Evolutionary conservation across 2,888 invertebrate species (phyloP).

Genomic region (Stenolophus ochropezus): DNA sequence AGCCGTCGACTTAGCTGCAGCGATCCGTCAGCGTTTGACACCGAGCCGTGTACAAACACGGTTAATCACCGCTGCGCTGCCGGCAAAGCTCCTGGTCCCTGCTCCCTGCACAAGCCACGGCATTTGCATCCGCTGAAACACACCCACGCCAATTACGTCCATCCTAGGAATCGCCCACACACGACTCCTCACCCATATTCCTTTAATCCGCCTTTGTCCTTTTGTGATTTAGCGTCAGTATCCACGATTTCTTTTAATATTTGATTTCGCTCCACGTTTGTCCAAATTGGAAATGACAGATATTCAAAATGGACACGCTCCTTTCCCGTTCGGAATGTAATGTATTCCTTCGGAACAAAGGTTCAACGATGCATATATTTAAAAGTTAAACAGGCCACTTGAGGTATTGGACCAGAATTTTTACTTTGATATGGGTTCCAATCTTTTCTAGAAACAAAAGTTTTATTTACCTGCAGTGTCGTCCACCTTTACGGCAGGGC

Average conservation of each 20-base stretch:
- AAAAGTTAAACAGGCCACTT: conserved; percentile 9
- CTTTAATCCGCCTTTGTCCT: not conserved
- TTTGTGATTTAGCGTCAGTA: conserved; percentile 15
- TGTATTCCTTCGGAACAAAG: conserved; percentile 15
- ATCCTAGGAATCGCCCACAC: too few species aligned
- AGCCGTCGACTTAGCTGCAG: conserved; percentile 33
- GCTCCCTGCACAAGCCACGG: not conserved
- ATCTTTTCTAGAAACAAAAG: conserved; percentile 1
- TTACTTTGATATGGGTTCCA: not conserved
- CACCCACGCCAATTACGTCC: too few species aligned
- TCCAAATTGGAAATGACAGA: conserved; percentile 30
- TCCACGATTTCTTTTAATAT: conserved; percentile 7
- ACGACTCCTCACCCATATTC: too few species aligned
- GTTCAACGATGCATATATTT: conserved; percentile 38
- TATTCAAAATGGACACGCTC: conserved; percentile 22
- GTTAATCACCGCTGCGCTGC: conserved; percentile 28
- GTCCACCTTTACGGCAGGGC: not conserved
- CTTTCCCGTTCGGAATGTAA: not conserved
- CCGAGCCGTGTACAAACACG: conserved; percentile 42
- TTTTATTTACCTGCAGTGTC: not conserved
- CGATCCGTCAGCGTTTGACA: conserved; percentile 48
- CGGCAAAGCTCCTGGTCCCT: not conserved
- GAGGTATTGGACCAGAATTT: conserved; percentile 2
- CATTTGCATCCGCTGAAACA: conserved; percentile 9
- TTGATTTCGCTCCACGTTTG: not conserved